Evolutionary conservation across 2,888 invertebrate species (phyloP).

Genomic region (Phania funesta): DNA sequence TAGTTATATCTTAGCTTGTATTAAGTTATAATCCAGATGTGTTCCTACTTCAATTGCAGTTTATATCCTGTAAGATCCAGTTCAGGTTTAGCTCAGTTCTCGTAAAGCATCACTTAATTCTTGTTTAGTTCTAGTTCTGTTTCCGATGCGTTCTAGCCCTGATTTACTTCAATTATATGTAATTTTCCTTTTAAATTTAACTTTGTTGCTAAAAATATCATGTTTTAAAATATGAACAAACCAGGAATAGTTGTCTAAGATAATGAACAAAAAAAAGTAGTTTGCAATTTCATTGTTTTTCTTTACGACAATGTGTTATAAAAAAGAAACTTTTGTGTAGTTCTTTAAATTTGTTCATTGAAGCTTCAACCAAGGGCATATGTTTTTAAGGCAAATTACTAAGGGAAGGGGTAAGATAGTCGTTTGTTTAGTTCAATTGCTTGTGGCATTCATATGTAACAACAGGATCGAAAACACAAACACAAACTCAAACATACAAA

Average conservation of each 20-base stretch:
- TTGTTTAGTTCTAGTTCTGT: too few species aligned
- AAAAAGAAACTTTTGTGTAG: slow-evolving; percentile 31
- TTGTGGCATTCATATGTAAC: slow-evolving; percentile 59
- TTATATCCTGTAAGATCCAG: background rate
- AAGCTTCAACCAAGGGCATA: slow-evolving; percentile 16
- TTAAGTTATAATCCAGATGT: background rate
- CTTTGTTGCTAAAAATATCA: too few species aligned
- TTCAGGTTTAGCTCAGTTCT: background rate
- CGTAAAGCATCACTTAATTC: background rate
- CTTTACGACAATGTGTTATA: slow-evolving; percentile 27
- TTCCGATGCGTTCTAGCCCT: too few species aligned
- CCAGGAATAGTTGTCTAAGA: background rate
- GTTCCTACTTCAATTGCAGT: too few species aligned
- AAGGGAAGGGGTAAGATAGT: background rate
- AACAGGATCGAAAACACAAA: slow-evolving; percentile 15
- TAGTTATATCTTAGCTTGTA: background rate
- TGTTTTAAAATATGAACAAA: too few species aligned
- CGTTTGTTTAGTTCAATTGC: slow-evolving; percentile 62
- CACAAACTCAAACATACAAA: background rate
- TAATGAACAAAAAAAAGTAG: background rate
- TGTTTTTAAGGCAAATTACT: slow-evolving; percentile 2
- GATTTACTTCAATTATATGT: background rate
- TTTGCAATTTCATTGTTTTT: slow-evolving; percentile 18
- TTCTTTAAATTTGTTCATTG: background rate
- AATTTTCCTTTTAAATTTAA: too few species aligned